Conservation (phyloP, 2,113 vertebrate genomes). For the Silurus meridionalis region DNA sequence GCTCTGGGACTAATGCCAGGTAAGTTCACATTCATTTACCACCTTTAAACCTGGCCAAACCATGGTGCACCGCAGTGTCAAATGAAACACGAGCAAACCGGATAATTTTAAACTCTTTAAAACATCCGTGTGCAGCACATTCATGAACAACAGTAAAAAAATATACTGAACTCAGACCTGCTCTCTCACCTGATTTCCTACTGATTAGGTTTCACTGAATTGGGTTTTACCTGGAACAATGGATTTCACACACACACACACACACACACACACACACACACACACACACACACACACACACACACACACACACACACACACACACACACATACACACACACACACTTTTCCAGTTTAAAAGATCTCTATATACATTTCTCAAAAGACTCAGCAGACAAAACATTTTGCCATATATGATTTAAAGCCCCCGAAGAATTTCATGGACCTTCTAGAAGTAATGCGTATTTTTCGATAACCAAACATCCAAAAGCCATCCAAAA, state of each 20-base stretch:
- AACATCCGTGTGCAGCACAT: slow-evolving; percentile 37
- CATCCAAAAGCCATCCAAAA: neutral
- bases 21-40: slow-evolving; percentile 46
- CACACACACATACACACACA: neutral
- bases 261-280: slow-evolving; percentile 4
- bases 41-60: slow-evolving; percentile 43
- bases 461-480: neutral
- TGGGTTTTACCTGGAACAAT: neutral
- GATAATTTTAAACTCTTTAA: slow-evolving; percentile 53
- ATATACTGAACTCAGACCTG: slow-evolving; percentile 16
- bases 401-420: neutral
- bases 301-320: neutral
- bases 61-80: slow-evolving; percentile 46
- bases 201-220: neutral
- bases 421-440: neutral
- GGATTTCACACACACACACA: neutral
- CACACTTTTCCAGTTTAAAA: neutral
- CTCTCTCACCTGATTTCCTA: slow-evolving; percentile 37
- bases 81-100: slow-evolving; percentile 53
- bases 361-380: no score
- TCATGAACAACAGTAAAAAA: slow-evolving; percentile 18
- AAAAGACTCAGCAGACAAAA: no score
- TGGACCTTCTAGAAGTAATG: neutral
- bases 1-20: slow-evolving; percentile 42
- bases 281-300: slow-evolving; percentile 1